Percentiles rank a stretch among this genome's conserved stretches.
Evolutionary conservation across 1,140 invertebrate genomes (phyloP).

Genomic region (Gryon sp.): DNA sequence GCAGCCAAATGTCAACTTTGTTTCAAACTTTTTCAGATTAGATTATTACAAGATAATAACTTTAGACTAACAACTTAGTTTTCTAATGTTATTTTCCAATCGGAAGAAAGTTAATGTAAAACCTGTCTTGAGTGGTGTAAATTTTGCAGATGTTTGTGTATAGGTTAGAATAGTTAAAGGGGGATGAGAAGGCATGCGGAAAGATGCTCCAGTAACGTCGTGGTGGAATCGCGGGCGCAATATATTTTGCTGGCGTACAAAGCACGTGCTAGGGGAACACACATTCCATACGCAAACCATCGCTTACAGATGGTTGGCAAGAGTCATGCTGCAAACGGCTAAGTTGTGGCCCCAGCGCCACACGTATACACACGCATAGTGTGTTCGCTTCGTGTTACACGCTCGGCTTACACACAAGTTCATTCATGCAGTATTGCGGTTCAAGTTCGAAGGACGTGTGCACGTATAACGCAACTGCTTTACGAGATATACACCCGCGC

Average conservation of each 20-base stretch:
- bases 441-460: conserved; percentile 60
- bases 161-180: conserved; percentile 14
- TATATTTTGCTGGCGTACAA: conserved; percentile 57
- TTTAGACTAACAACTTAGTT: too few species aligned
- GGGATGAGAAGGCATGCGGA: conserved; percentile 28
- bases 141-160: conserved; percentile 1
- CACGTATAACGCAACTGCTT: conserved; percentile 47
- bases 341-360: conserved; percentile 30
- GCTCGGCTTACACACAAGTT: conserved; percentile 51
- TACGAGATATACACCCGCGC: conserved; percentile 49
- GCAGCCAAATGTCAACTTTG: too few species aligned
- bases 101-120: background rate
- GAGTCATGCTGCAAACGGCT: conserved; percentile 49
- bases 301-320: conserved; percentile 67
- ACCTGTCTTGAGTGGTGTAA: background rate
- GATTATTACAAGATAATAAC: too few species aligned
- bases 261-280: conserved; percentile 68
- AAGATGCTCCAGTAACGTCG: conserved; percentile 55
- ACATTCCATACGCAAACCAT: conserved; percentile 66
- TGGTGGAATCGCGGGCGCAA: conserved; percentile 40
- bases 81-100: too few species aligned
- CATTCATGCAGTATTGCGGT: conserved; percentile 63
- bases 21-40: too few species aligned
- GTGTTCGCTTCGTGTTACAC: conserved; percentile 52
- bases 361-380: conserved; percentile 39